Evolutionary conservation across 2,888 invertebrate genomes (phyloP).

Genomic region (Acleris literana): DNA sequence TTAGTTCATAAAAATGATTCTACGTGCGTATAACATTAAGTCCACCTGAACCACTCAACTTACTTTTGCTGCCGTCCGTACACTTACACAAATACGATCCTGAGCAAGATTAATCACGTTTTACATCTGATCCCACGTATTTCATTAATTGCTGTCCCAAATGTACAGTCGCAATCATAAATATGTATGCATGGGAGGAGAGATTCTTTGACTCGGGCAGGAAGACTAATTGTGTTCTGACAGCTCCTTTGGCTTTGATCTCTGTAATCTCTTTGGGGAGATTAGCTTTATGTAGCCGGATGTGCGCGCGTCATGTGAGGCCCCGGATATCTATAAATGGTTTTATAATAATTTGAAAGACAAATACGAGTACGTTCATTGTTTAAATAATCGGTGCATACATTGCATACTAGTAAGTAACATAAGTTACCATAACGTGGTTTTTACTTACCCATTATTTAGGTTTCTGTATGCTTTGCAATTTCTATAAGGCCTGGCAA

Average conservation of each 20-base stretch:
- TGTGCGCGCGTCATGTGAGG: neutral
- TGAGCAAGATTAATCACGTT: constrained; percentile 47
- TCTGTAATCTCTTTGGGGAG: constrained; percentile 19
- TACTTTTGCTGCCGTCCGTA: neutral
- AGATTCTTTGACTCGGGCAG: constrained; percentile 30
- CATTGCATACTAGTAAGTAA: too few species aligned
- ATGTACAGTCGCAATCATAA: constrained; percentile 34
- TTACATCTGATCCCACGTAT: constrained; percentile 40
- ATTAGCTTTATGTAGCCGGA: constrained; percentile 5
- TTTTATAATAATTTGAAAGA: neutral
- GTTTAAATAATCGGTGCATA: too few species aligned
- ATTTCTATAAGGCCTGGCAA: too few species aligned
- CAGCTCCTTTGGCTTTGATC: constrained; percentile 30
- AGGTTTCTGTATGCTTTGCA: too few species aligned
- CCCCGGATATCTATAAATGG: constrained; percentile 2
- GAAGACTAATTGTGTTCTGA: constrained; percentile 34
- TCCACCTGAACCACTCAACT: too few species aligned
- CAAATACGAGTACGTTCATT: too few species aligned
- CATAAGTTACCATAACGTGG: too few species aligned
- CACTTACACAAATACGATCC: constrained; percentile 37
- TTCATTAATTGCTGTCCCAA: constrained; percentile 38
- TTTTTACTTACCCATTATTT: too few species aligned
- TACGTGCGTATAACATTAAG: too few species aligned
- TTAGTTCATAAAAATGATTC: too few species aligned
- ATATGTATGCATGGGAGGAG: constrained; percentile 31